Conservation (phyloP, 2,888 invertebrate species). For the Andrena fulva region DNA sequence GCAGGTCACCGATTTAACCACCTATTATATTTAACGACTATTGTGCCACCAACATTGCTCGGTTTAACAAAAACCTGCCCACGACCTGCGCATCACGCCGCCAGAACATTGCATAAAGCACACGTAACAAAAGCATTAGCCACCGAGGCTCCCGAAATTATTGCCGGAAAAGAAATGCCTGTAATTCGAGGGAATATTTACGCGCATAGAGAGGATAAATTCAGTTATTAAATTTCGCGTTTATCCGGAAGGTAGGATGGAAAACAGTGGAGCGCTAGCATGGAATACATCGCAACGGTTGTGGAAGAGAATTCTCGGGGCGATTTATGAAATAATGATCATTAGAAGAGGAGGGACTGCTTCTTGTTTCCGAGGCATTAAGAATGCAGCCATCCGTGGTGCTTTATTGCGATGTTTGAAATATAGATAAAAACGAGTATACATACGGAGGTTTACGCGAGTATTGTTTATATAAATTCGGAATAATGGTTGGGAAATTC, state of each 20-base stretch:
- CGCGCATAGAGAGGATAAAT: not conserved
- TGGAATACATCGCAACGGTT: not conserved
- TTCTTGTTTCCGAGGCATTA: not conserved
- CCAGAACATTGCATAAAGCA: not conserved
- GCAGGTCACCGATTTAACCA: constrained; percentile 37
- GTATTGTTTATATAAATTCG: not conserved
- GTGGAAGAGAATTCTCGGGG: not conserved
- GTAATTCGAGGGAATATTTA: constrained; percentile 20
- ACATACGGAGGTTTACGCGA: not conserved
- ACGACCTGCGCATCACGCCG: not conserved
- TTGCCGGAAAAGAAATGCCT: not conserved
- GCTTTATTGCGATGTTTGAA: not conserved
- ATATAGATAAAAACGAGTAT: no score
- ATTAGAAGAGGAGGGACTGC: not conserved
- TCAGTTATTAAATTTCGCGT: constrained; percentile 5
- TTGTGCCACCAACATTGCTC: not conserved
- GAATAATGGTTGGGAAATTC: not conserved
- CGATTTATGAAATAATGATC: not conserved
- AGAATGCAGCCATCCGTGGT: not conserved
- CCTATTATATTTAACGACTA: constrained; percentile 39
- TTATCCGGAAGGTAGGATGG: not conserved
- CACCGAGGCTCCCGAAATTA: not conserved
- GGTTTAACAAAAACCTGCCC: constrained; percentile 22
- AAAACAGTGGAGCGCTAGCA: not conserved
- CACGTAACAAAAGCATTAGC: constrained; percentile 6